Conservation (phyloP, 2,888 invertebrate genomes). For the Ptychoptera contaminata region DNA sequence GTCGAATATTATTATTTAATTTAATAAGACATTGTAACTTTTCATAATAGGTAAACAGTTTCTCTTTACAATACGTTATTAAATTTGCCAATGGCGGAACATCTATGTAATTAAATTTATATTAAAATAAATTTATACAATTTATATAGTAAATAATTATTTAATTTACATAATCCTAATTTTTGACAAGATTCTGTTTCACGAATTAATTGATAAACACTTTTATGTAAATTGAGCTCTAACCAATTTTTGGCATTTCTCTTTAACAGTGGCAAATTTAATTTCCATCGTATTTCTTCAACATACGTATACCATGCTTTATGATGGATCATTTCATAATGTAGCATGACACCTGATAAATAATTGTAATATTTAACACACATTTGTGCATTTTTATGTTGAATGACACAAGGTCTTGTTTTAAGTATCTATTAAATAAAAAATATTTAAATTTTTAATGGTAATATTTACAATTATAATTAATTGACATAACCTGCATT, state of each 20-base stretch:
- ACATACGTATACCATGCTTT: constrained; percentile 64
- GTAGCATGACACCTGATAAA: constrained; percentile 59
- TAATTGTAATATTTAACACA: constrained; percentile 66
- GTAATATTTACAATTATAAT: not conserved
- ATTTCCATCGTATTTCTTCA: constrained; percentile 42
- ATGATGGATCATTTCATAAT: constrained; percentile 72
- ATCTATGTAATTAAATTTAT: no score
- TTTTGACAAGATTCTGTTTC: constrained; percentile 74
- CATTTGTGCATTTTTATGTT: constrained; percentile 50
- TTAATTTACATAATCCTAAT: constrained; percentile 42
- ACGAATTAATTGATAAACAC: constrained; percentile 52
- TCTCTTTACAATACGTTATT: constrained; percentile 54
- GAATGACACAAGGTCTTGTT: constrained; percentile 30
- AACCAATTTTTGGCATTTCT: constrained; percentile 47
- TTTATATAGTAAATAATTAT: not conserved
- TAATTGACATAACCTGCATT: constrained; percentile 42
- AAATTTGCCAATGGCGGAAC: constrained; percentile 65
- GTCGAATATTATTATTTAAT: constrained; percentile 42
- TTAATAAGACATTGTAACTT: constrained; percentile 43
- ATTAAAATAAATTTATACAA: constrained; percentile 1
- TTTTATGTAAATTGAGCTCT: constrained; percentile 56
- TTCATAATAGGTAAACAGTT: constrained; percentile 45
- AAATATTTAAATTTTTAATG: constrained; percentile 29
- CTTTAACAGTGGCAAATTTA: constrained; percentile 55
- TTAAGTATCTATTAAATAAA: constrained; percentile 13